Evolutionary conservation across 2,113 vertebrate genomes (phyloP), one percentile per base, ranked within the genome.

Genomic region (Geococcyx californianus): DNA sequence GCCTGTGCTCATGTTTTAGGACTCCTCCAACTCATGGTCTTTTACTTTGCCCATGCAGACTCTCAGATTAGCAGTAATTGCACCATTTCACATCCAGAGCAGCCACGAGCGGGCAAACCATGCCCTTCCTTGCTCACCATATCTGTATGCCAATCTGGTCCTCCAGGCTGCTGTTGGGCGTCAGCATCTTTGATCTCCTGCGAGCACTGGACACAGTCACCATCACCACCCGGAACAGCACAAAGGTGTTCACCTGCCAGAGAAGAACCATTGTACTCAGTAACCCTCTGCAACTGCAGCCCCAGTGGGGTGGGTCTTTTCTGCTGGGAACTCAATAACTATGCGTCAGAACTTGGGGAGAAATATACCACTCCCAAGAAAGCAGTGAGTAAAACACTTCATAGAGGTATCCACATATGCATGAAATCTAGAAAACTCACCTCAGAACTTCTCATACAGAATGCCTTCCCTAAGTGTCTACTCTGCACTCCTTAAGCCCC

Each of bases 161-260:
- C 96, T 98, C 98, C 89, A 98, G 97, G 81, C 98, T 98, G 26
- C 98, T 98, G 95, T 98, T 99, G 52, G 98, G 98, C 0, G 98
- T 99, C 97, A 99, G 98, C 99, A 99, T 99, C 97, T 98, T 98
- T 1, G 98, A 97, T 0, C 97, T 98, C 42, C 98, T 97, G 33
- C 97, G 98, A 44, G 99, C 98, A 0, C 99, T 99, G 97, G 99
- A 98, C 84, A 99, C 97, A 0, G 99, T 99, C 92, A 99, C 99
- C 97, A 98, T 97, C 95, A 99, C 98, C 95, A 99, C 98, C 0
- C 98, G 97, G 81, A 98, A 98, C 76, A 99, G 98, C 93, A 99
- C 99, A 6, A 99, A 98, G 15, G 98, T 95, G 56, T 99, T 99
- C 94, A 99, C 98, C 99, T 99, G 96, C 19, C 81, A 28, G 87